Evolutionary conservation across 2,888 invertebrate species (phyloP).

Genomic region (Strigamia maritima): DNA sequence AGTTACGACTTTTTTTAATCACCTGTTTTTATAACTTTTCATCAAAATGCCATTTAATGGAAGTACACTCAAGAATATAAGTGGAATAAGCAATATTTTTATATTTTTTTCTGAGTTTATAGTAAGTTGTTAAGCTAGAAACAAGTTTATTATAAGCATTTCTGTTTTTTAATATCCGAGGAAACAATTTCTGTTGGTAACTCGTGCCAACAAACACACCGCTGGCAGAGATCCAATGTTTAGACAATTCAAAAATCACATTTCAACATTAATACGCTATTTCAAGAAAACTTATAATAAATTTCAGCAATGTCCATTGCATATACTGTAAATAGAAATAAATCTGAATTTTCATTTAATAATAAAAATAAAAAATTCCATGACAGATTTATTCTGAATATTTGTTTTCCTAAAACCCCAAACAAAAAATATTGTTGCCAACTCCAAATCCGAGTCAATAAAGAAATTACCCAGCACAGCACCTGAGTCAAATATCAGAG

Average conservation of each 20-base stretch:
- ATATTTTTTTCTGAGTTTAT: neutral
- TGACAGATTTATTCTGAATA: too few species aligned
- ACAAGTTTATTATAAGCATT: conserved; percentile 25
- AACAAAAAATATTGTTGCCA: too few species aligned
- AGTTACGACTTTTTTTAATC: neutral
- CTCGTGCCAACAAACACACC: neutral
- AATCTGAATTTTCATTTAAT: neutral
- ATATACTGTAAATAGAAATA: neutral
- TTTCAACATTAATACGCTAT: neutral
- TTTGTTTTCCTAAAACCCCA: too few species aligned
- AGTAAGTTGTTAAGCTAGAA: neutral
- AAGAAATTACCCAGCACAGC: neutral
- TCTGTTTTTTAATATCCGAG: neutral
- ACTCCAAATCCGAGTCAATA: neutral
- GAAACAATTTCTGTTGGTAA: conserved; percentile 27
- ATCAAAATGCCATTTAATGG: neutral
- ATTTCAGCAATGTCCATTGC: conserved; percentile 4
- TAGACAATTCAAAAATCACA: neutral
- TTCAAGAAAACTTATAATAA: conserved; percentile 20
- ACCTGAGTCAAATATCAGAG: neutral
- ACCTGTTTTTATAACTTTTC: neutral
- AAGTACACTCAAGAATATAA: neutral
- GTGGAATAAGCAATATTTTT: neutral
- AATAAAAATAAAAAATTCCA: too few species aligned
- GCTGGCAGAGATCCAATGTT: neutral